Evolutionary conservation across 1,140 invertebrate species (phyloP).

Genomic region (Apis florea): DNA sequence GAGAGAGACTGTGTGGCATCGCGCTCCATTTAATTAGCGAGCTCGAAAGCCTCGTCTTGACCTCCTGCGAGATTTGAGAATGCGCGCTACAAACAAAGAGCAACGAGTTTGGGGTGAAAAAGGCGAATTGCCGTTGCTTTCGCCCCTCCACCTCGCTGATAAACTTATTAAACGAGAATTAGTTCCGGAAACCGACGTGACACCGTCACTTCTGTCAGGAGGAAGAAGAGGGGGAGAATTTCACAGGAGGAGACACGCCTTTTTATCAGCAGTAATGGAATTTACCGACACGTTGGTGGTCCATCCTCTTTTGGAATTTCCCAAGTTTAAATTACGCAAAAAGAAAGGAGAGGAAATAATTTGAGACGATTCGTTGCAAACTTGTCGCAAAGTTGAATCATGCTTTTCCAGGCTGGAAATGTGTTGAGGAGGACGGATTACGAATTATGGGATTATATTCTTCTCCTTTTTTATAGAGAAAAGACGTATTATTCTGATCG

Average conservation of each 20-base stretch:
- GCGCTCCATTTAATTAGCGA: conserved; percentile 60
- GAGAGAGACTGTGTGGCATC: conserved; percentile 16
- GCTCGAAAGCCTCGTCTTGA: conserved; percentile 53
- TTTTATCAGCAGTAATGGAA: conserved; percentile 8
- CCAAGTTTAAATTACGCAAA: not conserved
- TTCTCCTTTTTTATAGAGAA: too few species aligned
- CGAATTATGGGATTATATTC: not conserved
- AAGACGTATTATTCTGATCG: too few species aligned
- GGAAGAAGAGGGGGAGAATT: not conserved
- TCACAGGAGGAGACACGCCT: not conserved
- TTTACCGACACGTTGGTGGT: not conserved
- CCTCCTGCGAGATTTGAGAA: conserved; percentile 45
- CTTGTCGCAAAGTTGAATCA: not conserved
- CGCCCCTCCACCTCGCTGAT: not conserved
- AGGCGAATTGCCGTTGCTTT: conserved; percentile 7
- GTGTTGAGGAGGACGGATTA: not conserved
- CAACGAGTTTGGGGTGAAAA: conserved; percentile 14
- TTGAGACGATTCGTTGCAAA: conserved; percentile 3
- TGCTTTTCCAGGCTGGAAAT: not conserved
- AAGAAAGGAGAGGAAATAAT: not conserved
- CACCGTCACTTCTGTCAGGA: too few species aligned
- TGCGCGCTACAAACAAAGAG: conserved; percentile 47
- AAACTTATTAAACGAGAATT: conserved; percentile 26
- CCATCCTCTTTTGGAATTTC: not conserved
- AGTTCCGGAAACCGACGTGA: not conserved